Base-by-base conservation (phyloP, 2,797 vertebrate genomes). In the Corythornis leucogaster region DNA sequence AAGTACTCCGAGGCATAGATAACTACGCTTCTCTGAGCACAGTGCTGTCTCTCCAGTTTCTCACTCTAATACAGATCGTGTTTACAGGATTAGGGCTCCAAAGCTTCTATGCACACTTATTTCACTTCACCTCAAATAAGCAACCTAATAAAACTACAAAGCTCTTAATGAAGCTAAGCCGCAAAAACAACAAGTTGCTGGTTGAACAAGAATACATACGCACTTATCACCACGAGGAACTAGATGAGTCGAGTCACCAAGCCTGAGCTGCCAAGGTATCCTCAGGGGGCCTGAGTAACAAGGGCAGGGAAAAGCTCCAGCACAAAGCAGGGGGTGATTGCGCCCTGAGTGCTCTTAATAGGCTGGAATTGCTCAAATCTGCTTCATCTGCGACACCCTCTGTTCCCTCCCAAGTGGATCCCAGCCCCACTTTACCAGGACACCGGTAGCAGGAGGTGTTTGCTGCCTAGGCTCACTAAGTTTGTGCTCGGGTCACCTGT, bases 311-410 rank as follows among this genome's bases (percentile, higher is more conserved):
- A 18, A 66, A 61, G 20, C 50, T 12, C 11, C 30, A 10, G 31
- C 48, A 20, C 14, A 8, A 6, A 5, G 68, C 25, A 4, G 18
- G 11, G 14, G 15, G 46, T 9, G 24, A 12, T 50, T 3, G 69
- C 18, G 58, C 30, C 51, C 50, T 1, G 17, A 33, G 64, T 0
- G 17, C 42, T 1, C 16, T 6, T 0, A 9, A 9, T 0, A 2
- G 42, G 19, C 58, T 18, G 6, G 0, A 1, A 10, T 2, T 28
- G 54, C n/a, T 50, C 54, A 2, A 4, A 1, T 1, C 2, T 20
- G 18, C 42, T 48, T 8, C 33, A 9, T 12, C 30, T 2, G 15
- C 26, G 30, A 12, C 9, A 1, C 9, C 8, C 8, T 8, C 0
- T 3, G 15, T 45, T 35, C 64, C 2, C 15, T 1, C 43, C 8